Evolutionary conservation across 2,797 vertebrate genomes (phyloP), one percentile per base, ranked within the genome.

Genomic region (Falco peregrinus): DNA sequence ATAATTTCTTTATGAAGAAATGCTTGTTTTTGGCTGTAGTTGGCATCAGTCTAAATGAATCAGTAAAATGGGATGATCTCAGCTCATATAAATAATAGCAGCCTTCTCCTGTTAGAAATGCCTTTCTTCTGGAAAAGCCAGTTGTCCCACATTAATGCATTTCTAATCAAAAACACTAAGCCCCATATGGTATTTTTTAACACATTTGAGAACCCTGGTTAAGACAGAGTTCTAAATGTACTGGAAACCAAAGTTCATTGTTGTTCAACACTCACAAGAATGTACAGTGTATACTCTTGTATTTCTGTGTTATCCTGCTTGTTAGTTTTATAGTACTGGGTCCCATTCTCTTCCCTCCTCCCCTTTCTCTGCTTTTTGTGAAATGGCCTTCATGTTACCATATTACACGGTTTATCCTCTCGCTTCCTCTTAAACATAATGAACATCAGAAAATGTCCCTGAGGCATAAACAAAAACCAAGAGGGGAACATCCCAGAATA

Each of bases 21-120:
- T 89, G 74, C 88, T 97, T 96, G 71, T 76, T 93, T 94, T 95
- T 5, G 5, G 89, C 93, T 95, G 54, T 85, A 74, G 78, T 90
- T 97, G 97, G 94, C 94, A 95, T 90, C 54, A 71, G 51, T 96
- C 97, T 97, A 90, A 96, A 96, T 97, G 96, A 96, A 96, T 97
- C 81, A 89, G 97, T 93, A 97, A 96, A 96, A 96, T 35, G 81
- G 91, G 95, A 96, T 96, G 97, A 97, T 96, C 51, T 90, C 95
- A 94, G 68, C 87, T 75, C 84, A 50, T 88, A 90, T 95, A 95
- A 97, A 96, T 96, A 97, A 94, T 82, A 93, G 50, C 92, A 93
- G 89, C 93, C 60, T 69, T 90, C 75, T 94, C 95, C 93, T 96
- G 86, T 91, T 96, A 88, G 92, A 96, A 88, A 96, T 91, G 92